These are phyloP conservation scores for Centropyge bicolor DNA, from an alignment of 2,797 vertebrate species.

Conservation along the genomic window DNA sequence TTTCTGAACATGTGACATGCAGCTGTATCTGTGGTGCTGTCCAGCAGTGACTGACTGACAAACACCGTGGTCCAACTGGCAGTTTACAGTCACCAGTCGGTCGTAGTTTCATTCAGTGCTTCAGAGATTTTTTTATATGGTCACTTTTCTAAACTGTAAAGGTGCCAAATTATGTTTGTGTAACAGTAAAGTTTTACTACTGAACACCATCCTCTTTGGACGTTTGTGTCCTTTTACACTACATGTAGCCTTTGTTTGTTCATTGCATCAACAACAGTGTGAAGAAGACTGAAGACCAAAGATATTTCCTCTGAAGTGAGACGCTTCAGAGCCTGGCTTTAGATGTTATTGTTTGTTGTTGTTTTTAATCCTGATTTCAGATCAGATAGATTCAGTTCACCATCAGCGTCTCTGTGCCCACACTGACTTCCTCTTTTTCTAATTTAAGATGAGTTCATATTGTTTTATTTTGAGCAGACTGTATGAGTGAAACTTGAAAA, in stretches of 20 bases:
- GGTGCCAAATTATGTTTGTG: slow-evolving; percentile 57
- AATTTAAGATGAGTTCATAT: slow-evolving; percentile 17
- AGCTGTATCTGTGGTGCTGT: slow-evolving; percentile 53
- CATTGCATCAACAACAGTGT: slow-evolving; percentile 11
- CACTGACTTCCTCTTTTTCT: slow-evolving; percentile 3
- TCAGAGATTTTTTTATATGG: slow-evolving; percentile 24
- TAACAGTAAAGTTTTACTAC: slow-evolving; percentile 44
- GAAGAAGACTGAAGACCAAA: slow-evolving; percentile 66
- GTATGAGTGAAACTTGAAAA: slow-evolving; percentile 61
- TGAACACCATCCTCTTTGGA: slow-evolving; percentile 24
- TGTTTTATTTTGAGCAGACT: slow-evolving; percentile 32
- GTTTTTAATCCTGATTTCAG: background rate
- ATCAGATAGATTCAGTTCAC: slow-evolving; percentile 2
- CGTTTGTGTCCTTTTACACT: slow-evolving; percentile 47
- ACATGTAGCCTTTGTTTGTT: slow-evolving; percentile 26
- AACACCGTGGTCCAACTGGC: slow-evolving; percentile 32
- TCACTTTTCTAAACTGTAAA: slow-evolving; percentile 47
- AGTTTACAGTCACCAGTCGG: slow-evolving; percentile 22
- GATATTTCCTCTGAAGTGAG: slow-evolving; percentile 33
- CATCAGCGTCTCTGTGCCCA: slow-evolving; percentile 2
- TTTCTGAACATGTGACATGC: slow-evolving; percentile 42
- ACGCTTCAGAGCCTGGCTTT: slow-evolving; percentile 24
- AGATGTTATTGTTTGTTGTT: background rate
- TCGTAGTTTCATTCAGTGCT: slow-evolving; percentile 32
- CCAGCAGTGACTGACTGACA: slow-evolving; percentile 34